Conservation (phyloP, 2,888 invertebrate genomes). For the Rhimphoctona megacephalus region DNA sequence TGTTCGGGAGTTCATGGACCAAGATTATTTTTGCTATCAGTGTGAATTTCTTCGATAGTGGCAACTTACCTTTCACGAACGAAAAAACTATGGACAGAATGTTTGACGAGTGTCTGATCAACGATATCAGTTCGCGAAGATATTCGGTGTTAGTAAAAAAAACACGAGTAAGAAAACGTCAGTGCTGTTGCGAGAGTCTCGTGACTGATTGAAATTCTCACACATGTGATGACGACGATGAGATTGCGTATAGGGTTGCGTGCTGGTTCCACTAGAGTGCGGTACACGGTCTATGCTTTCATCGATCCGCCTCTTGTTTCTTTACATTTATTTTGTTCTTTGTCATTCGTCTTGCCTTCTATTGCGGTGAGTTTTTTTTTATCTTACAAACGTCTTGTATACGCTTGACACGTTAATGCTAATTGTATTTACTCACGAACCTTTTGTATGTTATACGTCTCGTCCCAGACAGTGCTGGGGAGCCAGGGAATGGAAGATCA, state of each 20-base stretch:
- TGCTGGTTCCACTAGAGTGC: conserved; percentile 70
- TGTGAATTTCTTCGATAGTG: background rate
- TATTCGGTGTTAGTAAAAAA: background rate
- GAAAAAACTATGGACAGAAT: background rate
- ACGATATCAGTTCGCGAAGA: background rate
- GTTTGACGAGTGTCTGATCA: background rate
- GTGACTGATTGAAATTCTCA: conserved; percentile 47
- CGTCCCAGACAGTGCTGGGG: background rate
- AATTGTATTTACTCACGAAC: conserved; percentile 43
- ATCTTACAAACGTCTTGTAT: conserved; percentile 1
- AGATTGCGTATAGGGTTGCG: conserved; percentile 67
- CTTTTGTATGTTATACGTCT: background rate
- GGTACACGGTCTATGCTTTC: conserved; percentile 65
- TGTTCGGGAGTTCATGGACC: conserved; percentile 11
- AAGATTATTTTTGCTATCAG: conserved; percentile 9
- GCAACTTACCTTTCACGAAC: background rate
- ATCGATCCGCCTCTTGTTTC: conserved; percentile 68
- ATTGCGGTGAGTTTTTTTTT: conserved; percentile 53
- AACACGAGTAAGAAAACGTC: background rate
- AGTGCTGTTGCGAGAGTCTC: conserved; percentile 28
- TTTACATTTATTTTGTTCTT: conserved; percentile 25
- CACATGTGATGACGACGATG: conserved; percentile 51
- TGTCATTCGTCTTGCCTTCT: conserved; percentile 37
- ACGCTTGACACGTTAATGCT: background rate
- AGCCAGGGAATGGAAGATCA: background rate